Percentiles rank a stretch among this genome's conserved stretches.
Conservation (phyloP, 2,888 invertebrate species). For the Zelleria hepariella region DNA sequence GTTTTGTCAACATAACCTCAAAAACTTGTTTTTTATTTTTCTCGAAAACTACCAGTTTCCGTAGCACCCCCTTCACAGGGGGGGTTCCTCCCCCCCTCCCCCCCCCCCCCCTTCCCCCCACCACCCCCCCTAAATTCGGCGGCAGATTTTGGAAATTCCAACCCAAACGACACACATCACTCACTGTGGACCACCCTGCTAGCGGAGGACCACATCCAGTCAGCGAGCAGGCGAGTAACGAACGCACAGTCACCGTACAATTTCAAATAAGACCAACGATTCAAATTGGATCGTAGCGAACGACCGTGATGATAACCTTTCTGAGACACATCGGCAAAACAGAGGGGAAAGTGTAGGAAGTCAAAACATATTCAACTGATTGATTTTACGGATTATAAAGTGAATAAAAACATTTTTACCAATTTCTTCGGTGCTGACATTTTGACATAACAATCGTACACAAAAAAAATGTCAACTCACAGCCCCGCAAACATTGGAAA, state of each 20-base stretch:
- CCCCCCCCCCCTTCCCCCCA: too few relatives aligned
- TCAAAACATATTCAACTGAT: not conserved
- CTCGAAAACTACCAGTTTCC: too few relatives aligned
- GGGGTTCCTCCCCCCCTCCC: too few relatives aligned
- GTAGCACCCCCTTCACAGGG: too few relatives aligned
- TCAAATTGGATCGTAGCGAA: not conserved
- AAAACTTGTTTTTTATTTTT: too few relatives aligned
- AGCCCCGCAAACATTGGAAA: not conserved
- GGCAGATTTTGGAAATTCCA: too few relatives aligned
- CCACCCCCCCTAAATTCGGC: too few relatives aligned
- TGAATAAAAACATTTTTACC: constrained; percentile 30
- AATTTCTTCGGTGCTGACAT: constrained; percentile 63
- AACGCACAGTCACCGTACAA: not conserved
- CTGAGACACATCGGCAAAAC: not conserved
- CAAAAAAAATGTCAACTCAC: not conserved
- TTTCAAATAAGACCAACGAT: not conserved
- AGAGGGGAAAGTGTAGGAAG: not conserved
- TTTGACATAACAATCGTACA: constrained; percentile 24
- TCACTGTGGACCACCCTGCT: too few relatives aligned
- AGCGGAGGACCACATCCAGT: too few relatives aligned
- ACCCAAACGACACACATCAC: too few relatives aligned
- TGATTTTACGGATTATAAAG: not conserved
- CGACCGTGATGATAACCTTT: not conserved
- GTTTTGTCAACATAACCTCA: too few relatives aligned
- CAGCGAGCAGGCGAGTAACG: too few relatives aligned